Evolutionary conservation across 2,797 vertebrate species (phyloP), one percentile per base, ranked within the genome.

Genomic region (Gorsachius magnificus): DNA sequence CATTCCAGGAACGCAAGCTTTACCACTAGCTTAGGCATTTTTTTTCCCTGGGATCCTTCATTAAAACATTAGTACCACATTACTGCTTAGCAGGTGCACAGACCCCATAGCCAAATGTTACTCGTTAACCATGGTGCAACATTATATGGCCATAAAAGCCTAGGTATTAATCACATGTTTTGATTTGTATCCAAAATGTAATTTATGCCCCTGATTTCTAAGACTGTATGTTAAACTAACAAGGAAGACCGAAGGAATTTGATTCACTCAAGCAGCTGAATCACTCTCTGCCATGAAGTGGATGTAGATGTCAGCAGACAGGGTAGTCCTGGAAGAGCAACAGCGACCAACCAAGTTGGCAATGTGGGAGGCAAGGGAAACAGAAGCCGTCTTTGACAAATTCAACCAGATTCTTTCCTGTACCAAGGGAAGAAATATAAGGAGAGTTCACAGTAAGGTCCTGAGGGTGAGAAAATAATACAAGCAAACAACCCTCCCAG

Each of bases 41-140:
- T 87, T 87, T 92, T 93, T 72, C 83, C 87, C 75, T 72, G 76
- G 41, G 58, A 93, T 90, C 64, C 87, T 92, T 95, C 91, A 87
- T 91, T 94, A 90, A 96, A 97, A 88, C 68, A 83, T 91, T 92
- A 87, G 91, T 43, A 96, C 84, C 82, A 84, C 80, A 92, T 93
- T 88, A 92, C 61, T 66, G 79, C 83, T 81, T 94, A 96, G 91
- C 92, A 97, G 92, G 93, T 97, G 90, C 78, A 91, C 70, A 92
- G 69, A 89, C 56, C 84, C 89, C 45, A 68, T 77, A 90, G 85
- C 90, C 95, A 92, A 92, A 89, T 87, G 81, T 89, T 97, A 92
- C 64, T 95, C 96, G 78, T 93, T 93, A 95, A 92, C 88, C 6
- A 5, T 51, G 71, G 78, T 75, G 86, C 4, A 9, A 95, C 69